These are phyloP conservation scores for Pseudomyrmex pallidus DNA, from an alignment of 1,140 invertebrate species.

Conservation along the genomic window DNA sequence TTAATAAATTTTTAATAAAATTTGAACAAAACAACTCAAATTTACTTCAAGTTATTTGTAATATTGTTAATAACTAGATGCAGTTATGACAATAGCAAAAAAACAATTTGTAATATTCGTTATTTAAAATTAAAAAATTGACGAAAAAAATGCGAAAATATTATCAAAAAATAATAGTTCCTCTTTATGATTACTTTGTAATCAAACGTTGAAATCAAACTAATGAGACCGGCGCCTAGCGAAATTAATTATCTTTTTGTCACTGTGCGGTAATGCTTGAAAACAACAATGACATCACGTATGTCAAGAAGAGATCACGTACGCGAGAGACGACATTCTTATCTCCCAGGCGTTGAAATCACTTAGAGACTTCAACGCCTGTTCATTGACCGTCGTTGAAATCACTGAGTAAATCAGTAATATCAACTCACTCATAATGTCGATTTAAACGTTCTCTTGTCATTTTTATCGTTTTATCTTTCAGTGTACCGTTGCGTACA, in stretches of 20 bases:
- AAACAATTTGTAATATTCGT: background rate
- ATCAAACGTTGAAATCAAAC: background rate
- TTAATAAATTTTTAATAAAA: too few species aligned
- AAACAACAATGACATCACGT: conserved; percentile 10
- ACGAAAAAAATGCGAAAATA: background rate
- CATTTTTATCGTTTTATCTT: too few species aligned
- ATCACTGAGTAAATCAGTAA: background rate
- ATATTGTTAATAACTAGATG: too few species aligned
- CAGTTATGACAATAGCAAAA: too few species aligned
- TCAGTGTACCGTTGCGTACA: background rate
- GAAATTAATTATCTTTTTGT: background rate
- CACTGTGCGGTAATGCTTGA: background rate
- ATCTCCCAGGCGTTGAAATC: conserved; percentile 51
- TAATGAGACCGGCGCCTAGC: background rate
- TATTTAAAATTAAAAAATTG: too few species aligned
- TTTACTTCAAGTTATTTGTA: too few species aligned
- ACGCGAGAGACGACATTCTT: conserved; percentile 6
- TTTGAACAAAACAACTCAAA: too few species aligned
- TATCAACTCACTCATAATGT: too few species aligned
- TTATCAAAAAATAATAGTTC: background rate
- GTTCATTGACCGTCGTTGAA: conserved; percentile 15
- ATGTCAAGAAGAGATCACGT: background rate
- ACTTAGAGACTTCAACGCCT: conserved; percentile 1
- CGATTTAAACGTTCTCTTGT: too few species aligned
- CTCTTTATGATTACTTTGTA: too few species aligned